Evolutionary conservation across 2,888 invertebrate species (phyloP), one percentile per base, ranked within the genome.

Genomic region (Scaptomyza reducta): DNA sequence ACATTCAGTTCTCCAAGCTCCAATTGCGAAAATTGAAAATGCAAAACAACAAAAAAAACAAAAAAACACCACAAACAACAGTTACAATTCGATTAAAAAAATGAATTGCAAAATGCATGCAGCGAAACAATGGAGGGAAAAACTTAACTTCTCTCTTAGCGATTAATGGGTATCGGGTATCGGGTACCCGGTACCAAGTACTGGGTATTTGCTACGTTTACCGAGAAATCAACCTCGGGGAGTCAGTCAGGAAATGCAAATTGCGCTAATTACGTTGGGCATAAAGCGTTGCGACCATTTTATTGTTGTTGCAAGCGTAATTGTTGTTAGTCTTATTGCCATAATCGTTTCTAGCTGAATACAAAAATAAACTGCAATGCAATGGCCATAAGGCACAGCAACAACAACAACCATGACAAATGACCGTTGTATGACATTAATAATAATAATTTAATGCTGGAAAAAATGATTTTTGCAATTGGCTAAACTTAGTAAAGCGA

Each of bases 181-280:
- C 50, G 10, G 16, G 22, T 22, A 22, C 22, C 22, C 4, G 22
- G 62, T 27, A 42, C 56, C 29, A 29, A 42, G 57, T 45, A 57
- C 14, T 22, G 50, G 42, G 53, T 57, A 56, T 38, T 57, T n/a
- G n/a, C n/a, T n/a, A 58, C 59, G 61, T 78, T 77, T 77, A 77
- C 79, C 51, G 47, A 73, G 77, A 77, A 77, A 76, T 47, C 72
- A 76, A 76, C 51, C 70, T 76, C 77, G 61, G 57, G 63, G 55
- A 77, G 64, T 77, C 77, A 84, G 85, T 76, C 83, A 83, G 84
- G 84, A 85, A 85, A 85, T 85, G 86, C 88, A 85, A 88, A 85
- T 85, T 76, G 70, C 88, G 84, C 74, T 88, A 83, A 85, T 88
- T 85, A 85, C 86, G 73, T 63, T 80, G 80, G 66, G 73, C 78